These are phyloP conservation scores for Monopis laevigella DNA, from an alignment of 2,888 invertebrate genomes.

Conservation along the genomic window DNA sequence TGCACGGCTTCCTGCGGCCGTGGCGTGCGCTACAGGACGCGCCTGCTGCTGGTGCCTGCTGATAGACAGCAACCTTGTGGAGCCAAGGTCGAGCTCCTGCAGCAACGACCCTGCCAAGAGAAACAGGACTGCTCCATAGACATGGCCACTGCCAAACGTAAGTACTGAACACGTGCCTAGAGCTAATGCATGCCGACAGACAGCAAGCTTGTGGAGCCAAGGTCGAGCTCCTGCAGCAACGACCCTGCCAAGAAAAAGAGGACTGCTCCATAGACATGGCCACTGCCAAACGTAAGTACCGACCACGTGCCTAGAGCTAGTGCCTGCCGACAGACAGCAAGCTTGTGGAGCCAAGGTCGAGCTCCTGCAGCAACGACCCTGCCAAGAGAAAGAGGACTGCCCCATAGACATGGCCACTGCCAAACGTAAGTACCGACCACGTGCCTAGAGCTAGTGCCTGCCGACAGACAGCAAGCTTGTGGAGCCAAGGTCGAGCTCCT, in stretches of 20 bases:
- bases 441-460: slow-evolving; percentile 72
- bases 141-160: slow-evolving; percentile 81
- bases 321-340: slow-evolving; percentile 71
- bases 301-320: slow-evolving; percentile 74
- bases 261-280: slow-evolving; percentile 78
- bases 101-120: slow-evolving; percentile 77
- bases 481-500: slow-evolving; percentile 73
- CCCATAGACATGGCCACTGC: slow-evolving; percentile 78
- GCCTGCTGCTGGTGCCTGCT: slow-evolving; percentile 72
- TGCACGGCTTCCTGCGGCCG: slow-evolving; percentile 90
- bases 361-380: slow-evolving; percentile 79
- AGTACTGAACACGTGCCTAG: too few species aligned
- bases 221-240: slow-evolving; percentile 79
- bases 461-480: slow-evolving; percentile 72
- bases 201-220: slow-evolving; percentile 73
- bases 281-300: slow-evolving; percentile 79
- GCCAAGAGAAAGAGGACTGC: slow-evolving; percentile 74
- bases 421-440: slow-evolving; percentile 77
- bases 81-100: slow-evolving; percentile 74
- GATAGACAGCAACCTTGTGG: slow-evolving; percentile 73
- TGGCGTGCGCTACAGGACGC: slow-evolving; percentile 66
- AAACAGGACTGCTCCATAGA: slow-evolving; percentile 76
- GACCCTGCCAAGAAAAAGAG: slow-evolving; percentile 71
- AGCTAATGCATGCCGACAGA: slow-evolving; percentile 70
- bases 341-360: slow-evolving; percentile 75